Evolutionary conservation across 2,888 invertebrate species (phyloP).

Genomic region (Ceriagrion tenellum): DNA sequence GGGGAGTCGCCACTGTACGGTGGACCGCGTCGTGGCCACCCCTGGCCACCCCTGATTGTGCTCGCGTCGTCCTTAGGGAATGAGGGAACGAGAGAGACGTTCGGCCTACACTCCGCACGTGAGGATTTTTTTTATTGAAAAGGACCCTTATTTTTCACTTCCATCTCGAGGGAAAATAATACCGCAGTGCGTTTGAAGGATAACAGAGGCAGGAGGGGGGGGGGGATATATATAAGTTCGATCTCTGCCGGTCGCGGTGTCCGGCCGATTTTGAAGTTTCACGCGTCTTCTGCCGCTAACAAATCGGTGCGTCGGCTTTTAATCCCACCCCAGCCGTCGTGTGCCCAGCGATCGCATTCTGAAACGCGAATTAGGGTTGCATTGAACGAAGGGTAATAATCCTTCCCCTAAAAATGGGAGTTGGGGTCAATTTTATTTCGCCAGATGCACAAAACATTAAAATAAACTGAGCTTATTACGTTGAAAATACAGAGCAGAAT

Average conservation of each 20-base stretch:
- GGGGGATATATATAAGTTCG: background rate
- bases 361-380: too few species aligned
- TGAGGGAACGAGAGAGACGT: background rate
- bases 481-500: too few species aligned
- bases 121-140: background rate
- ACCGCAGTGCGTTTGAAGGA: background rate
- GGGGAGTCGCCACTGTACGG: background rate
- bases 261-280: background rate
- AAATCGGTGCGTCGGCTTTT: background rate
- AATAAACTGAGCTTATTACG: too few species aligned
- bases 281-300: background rate
- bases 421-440: too few species aligned
- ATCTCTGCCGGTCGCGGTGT: background rate
- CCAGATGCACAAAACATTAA: too few species aligned
- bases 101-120: background rate
- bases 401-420: too few species aligned
- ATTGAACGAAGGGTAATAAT: too few species aligned
- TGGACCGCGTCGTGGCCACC: background rate
- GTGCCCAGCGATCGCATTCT: too few species aligned
- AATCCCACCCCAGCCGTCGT: too few species aligned
- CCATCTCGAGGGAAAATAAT: slow-evolving; percentile 23
- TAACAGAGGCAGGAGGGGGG: too few species aligned
- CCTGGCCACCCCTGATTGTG: background rate
- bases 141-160: background rate
- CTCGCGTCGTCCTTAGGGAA: background rate